Evolutionary conservation across 2,113 vertebrate species (phyloP).

Genomic region (Cricetomys ansorgei): DNA sequence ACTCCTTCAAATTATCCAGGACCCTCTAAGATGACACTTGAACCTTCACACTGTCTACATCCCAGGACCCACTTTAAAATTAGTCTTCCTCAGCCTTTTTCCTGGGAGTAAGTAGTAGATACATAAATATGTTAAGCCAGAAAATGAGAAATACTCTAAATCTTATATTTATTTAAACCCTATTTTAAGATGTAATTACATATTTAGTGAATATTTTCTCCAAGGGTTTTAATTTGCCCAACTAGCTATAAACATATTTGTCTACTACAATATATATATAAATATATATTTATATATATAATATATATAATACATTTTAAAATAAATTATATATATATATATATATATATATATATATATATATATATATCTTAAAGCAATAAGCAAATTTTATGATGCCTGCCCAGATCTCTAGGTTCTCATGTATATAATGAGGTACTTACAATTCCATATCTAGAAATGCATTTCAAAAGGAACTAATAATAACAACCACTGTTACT

Average conservation of each 20-base stretch:
- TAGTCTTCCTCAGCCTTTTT: neutral
- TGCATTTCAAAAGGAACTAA: neutral
- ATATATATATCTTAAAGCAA: slow-evolving; percentile 3
- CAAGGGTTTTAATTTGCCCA: slow-evolving; percentile 48
- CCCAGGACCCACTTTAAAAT: neutral
- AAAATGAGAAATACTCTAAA: slow-evolving; percentile 14
- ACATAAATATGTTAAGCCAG: neutral
- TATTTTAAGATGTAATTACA: slow-evolving; percentile 43
- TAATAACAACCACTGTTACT: neutral
- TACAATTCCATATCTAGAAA: neutral
- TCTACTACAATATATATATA: neutral
- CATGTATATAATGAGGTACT: neutral
- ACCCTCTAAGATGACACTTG: neutral
- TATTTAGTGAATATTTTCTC: slow-evolving; percentile 31
- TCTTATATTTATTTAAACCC: slow-evolving; percentile 34
- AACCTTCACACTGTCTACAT: neutral
- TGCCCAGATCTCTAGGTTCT: neutral
- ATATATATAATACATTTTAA: neutral
- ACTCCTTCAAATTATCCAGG: neutral
- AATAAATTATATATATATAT: neutral
- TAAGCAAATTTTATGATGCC: neutral
- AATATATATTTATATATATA: neutral
- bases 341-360: neutral
- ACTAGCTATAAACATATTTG: slow-evolving; percentile 47
- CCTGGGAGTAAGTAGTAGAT: neutral